These are phyloP conservation scores for Gallinago jamesoni DNA, from an alignment of 2,113 vertebrate species.

Conservation along the genomic window DNA sequence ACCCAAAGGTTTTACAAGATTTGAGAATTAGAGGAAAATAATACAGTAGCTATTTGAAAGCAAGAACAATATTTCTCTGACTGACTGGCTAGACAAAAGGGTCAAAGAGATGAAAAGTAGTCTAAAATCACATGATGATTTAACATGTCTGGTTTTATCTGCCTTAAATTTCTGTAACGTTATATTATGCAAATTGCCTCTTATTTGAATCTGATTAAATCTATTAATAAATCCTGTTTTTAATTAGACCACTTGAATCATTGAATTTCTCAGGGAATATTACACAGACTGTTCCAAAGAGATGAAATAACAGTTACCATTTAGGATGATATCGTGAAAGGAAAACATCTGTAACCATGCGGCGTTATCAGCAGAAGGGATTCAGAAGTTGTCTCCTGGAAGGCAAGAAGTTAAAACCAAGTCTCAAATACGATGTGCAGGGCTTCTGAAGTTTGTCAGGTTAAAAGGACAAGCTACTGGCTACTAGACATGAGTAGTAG, in stretches of 20 bases:
- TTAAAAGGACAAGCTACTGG: neutral
- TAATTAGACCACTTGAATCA: neutral
- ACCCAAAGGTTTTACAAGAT: neutral
- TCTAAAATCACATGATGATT: neutral
- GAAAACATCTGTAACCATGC: neutral
- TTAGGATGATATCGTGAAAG: neutral
- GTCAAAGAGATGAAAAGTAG: neutral
- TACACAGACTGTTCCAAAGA: neutral
- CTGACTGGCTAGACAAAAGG: neutral
- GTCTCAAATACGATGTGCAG: neutral
- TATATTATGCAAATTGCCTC: neutral
- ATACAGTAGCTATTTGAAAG: neutral
- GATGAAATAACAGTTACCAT: neutral
- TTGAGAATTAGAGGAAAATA: neutral
- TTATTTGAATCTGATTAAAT: slow-evolving; percentile 6
- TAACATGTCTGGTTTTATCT: neutral
- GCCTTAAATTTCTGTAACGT: neutral
- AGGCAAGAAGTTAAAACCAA: neutral
- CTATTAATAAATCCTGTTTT: neutral
- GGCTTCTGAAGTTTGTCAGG: neutral
- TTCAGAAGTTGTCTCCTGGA: neutral
- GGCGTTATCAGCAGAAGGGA: neutral
- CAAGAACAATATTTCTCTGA: neutral
- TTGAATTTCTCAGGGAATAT: neutral
- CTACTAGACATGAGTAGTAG: neutral